Conservation (phyloP, 2,113 vertebrate genomes). For the Isurus oxyrinchus region DNA sequence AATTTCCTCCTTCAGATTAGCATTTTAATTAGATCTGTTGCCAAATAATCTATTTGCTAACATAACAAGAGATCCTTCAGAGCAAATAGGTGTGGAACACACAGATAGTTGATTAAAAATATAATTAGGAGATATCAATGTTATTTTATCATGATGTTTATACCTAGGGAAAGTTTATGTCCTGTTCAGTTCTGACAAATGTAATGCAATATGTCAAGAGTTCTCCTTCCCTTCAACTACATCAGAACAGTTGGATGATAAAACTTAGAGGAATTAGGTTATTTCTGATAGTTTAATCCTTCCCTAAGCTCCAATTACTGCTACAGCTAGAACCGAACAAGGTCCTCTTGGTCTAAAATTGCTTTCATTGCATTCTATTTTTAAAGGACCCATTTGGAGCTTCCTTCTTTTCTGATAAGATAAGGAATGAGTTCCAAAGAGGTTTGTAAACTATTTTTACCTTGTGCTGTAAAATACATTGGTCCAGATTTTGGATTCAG, state of each 20-base stretch:
- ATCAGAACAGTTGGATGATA: neutral
- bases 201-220: neutral
- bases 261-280: neutral
- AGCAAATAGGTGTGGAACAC: neutral
- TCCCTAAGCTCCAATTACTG: neutral
- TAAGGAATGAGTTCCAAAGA: neutral
- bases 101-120: slow-evolving; percentile 1
- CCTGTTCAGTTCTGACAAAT: neutral
- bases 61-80: neutral
- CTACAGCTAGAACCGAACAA: neutral
- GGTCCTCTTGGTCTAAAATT: neutral
- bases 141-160: neutral
- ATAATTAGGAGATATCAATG: neutral
- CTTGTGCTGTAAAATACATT: neutral
- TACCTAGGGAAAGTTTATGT: neutral
- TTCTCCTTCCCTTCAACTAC: neutral
- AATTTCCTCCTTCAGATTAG: neutral
- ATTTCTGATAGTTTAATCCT: neutral
- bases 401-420: neutral
- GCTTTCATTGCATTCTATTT: neutral
- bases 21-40: neutral
- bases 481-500: neutral
- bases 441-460: neutral
- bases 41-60: neutral
- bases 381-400: neutral